Conservation (phyloP, 2,797 vertebrate species). For the Phoeniculus purpureus region DNA sequence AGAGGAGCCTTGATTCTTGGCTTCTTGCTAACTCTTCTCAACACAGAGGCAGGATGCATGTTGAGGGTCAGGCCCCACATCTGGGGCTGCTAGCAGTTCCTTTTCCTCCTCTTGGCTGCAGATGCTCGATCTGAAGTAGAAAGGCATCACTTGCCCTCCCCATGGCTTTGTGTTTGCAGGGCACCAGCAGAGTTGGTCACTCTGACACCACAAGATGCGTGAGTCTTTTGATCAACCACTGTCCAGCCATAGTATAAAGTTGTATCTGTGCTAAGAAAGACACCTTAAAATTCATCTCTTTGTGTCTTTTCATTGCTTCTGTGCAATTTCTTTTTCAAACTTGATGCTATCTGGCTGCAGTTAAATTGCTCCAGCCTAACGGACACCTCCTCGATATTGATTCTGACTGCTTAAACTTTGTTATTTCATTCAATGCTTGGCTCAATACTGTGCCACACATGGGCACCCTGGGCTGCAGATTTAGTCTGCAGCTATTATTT, state of each 20-base stretch:
- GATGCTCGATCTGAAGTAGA: neutral
- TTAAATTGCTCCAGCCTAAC: conserved; percentile 24
- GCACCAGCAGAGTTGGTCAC: neutral
- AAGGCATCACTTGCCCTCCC: neutral
- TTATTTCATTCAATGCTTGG: conserved; percentile 45
- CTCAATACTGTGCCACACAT: neutral
- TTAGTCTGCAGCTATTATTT: conserved; percentile 5
- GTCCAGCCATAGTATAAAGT: neutral
- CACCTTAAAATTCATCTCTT: neutral
- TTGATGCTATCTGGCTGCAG: conserved; percentile 50
- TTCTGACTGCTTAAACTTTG: conserved; percentile 23
- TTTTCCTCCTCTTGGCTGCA: neutral
- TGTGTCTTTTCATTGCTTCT: neutral
- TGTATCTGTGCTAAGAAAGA: neutral
- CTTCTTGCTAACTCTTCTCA: neutral
- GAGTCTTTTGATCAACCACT: neutral
- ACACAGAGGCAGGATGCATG: neutral
- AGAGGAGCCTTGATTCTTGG: neutral
- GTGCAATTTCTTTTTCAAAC: conserved; percentile 13
- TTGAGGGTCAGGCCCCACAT: accelerated
- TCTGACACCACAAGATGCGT: no score
- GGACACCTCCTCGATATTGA: conserved; percentile 40
- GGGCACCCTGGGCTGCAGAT: neutral
- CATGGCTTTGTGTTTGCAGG: neutral
- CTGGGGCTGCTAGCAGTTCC: neutral